Evolutionary conservation across 2,113 vertebrate species (phyloP), one percentile per base, ranked within the genome.

Genomic region (Potamarius usumacintae): DNA sequence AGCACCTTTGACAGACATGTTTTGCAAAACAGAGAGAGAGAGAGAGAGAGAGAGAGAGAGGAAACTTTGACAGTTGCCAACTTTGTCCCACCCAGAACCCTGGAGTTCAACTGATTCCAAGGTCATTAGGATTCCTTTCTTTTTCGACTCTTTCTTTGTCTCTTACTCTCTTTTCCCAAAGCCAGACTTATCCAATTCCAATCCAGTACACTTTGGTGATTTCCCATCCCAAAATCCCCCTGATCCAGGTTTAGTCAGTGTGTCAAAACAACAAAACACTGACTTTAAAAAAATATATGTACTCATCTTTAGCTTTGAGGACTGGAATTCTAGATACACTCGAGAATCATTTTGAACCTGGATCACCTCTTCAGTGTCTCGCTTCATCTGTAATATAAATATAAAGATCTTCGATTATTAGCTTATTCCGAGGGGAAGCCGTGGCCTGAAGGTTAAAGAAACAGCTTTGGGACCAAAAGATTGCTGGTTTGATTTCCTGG

Each of bases 101-200:
- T 92, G 78, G 93, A 94, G 91, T 89, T 93, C 93, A 91, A 92
- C 94, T 95, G 94, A 94, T 95, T 95, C 94, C 95, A 93, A 94
- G 95, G 95, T 94, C 92, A 93, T 92, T 76, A 90, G 88, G 89
- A 92, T 88, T 83, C 89, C 85, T 90, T 86, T 60, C 79, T 81
- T 60, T 81, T 20, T 81, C 30, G 15, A 34, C 27, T 34, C 85
- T 90, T 86, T 60, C 79, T 81, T 60, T 81, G 11, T 81, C 91
- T 90, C 87, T 90, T 89, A 89, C 84, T 84, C 84, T 89, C 88
- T 91, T 83, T 85, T 82, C 87, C 77, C n/a, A 15, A 79, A 27
- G 27, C 25, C 76, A 79, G 25, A 2, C 2, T 78, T 50, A 52
- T 76, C 20, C 74, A 12, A 52, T 74, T 52, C 48, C 48, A 77